phyloP scores from a whole-genome alignment of 1,140 invertebrate genomes.

The Platorchestia sp. region DNA sequence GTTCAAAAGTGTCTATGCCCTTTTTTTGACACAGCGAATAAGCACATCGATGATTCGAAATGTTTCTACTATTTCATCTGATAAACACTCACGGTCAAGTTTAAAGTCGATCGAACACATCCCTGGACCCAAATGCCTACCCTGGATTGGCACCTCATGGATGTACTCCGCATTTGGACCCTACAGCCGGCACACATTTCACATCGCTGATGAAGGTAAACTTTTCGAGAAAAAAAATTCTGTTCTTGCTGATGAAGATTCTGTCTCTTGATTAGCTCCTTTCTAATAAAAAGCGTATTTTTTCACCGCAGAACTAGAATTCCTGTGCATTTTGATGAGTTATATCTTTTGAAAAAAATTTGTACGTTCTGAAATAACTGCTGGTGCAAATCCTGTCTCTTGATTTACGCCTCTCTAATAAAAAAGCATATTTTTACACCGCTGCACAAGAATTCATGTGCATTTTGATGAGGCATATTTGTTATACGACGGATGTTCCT shows the following conservation, averaged over 20 bases:
- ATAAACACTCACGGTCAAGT: background rate
- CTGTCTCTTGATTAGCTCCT: no score
- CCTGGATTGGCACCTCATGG: slow-evolving; percentile 86
- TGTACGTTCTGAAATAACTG: background rate
- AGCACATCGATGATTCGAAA: background rate
- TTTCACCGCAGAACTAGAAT: no score
- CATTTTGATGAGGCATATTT: no score
- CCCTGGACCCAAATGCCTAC: slow-evolving; percentile 71
- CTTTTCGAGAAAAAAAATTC: no score
- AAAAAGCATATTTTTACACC: no score
- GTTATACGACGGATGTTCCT: no score
- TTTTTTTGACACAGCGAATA: background rate
- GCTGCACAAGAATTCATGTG: no score
- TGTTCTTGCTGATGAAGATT: no score
- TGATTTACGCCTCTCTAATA: background rate
- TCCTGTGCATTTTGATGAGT: no score
- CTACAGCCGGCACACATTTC: slow-evolving; percentile 73
- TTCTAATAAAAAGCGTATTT: no score
- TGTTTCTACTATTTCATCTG: background rate
- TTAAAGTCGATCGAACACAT: slow-evolving; percentile 28
- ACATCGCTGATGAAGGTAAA: slow-evolving; percentile 21
- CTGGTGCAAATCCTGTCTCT: background rate
- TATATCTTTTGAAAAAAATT: no score
- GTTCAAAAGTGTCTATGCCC: background rate
- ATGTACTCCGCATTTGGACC: slow-evolving; percentile 78